phyloP scores from a whole-genome alignment of 2,113 vertebrate genomes.

The Nestor notabilis region DNA sequence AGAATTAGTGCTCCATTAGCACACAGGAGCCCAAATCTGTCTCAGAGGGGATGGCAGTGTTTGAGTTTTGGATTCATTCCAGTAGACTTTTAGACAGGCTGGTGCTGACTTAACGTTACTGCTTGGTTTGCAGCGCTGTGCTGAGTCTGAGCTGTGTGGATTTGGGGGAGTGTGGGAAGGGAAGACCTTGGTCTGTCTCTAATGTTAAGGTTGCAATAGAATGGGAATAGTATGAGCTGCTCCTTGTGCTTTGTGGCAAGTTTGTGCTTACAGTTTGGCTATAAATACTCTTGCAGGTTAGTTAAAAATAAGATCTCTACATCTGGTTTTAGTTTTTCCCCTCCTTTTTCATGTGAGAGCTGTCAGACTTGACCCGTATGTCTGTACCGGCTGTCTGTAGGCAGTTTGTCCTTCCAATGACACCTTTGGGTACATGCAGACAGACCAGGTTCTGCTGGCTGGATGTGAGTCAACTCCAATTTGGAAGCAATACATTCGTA shows the following conservation, averaged over 20 bases:
- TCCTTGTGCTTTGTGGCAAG: neutral
- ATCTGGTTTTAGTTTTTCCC: too few relatives aligned
- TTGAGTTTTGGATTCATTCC: constrained; percentile 72
- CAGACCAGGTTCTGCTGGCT: neutral
- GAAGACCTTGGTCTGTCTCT: neutral
- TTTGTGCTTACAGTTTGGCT: neutral
- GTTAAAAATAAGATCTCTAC: neutral
- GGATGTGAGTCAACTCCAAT: neutral
- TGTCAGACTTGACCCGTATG: neutral
- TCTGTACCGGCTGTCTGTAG: neutral
- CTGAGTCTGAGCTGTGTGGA: neutral
- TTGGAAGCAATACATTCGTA: neutral
- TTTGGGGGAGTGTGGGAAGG: neutral
- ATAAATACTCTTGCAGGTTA: neutral
- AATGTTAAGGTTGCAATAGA: accelerated
- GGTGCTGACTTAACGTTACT: constrained; percentile 26
- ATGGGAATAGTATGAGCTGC: neutral
- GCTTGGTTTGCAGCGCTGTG: accelerated
- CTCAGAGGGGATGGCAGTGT: constrained; percentile 57
- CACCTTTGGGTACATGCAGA: neutral
- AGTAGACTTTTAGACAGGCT: constrained; percentile 58
- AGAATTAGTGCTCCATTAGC: constrained; percentile 76
- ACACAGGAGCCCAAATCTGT: constrained; percentile 48
- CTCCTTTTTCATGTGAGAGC: neutral
- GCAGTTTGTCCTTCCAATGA: neutral